Evolutionary conservation across 1,140 invertebrate species (phyloP).

Genomic region (Notospermus geniculatus): DNA sequence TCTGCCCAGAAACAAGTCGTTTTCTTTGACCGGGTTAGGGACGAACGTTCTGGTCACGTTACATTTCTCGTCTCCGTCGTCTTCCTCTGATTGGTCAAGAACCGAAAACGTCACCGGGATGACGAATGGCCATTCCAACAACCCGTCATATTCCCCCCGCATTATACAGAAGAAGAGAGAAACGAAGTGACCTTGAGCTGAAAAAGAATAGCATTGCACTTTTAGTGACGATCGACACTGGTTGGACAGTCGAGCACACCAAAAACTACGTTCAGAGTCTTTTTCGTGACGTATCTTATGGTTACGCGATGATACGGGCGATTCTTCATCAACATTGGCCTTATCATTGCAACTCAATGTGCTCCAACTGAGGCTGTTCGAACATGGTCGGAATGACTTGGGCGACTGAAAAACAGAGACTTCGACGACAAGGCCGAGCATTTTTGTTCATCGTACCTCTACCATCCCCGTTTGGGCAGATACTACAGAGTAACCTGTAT

Average conservation of each 20-base stretch:
- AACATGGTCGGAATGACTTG: background rate
- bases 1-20: conserved; percentile 3
- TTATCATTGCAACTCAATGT: too few relatives aligned
- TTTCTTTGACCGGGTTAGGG: background rate
- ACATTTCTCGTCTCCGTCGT: background rate
- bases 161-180: conserved; percentile 7
- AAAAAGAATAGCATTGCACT: background rate
- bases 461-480: conserved; percentile 1
- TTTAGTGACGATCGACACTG: too few relatives aligned
- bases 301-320: too few relatives aligned
- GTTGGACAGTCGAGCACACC: too few relatives aligned
- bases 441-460: background rate
- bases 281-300: too few relatives aligned
- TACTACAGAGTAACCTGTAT: background rate
- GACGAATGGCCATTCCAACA: background rate
- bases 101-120: background rate
- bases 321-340: too few relatives aligned
- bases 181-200: conserved; percentile 5
- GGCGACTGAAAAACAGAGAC: background rate
- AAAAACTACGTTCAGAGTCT: too few relatives aligned
- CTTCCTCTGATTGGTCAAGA: background rate
- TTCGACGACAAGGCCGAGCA: background rate
- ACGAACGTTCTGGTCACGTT: conserved; percentile 1
- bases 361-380: background rate
- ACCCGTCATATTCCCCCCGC: background rate